A percentile compares a stretch with the other conserved stretches of the same genome.
Evolutionary conservation across 2,888 invertebrate genomes (phyloP).

Genomic region (Cactoblastis cactorum): DNA sequence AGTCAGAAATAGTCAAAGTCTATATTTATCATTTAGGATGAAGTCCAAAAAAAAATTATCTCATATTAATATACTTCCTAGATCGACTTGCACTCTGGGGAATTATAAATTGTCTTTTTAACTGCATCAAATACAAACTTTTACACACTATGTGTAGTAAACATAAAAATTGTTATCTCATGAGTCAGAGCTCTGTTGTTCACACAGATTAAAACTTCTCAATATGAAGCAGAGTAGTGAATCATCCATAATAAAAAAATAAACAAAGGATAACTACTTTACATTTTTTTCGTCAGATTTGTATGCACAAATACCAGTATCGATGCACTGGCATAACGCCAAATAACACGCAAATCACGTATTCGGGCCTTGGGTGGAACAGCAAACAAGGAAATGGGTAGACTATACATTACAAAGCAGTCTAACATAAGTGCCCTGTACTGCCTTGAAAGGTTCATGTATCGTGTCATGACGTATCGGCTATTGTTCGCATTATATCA

Average conservation of each 20-base stretch:
- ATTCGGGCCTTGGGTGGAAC: slow-evolving; percentile 33
- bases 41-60: too few relatives aligned
- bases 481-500: slow-evolving; percentile 36
- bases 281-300: slow-evolving; percentile 28
- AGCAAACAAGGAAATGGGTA: slow-evolving; percentile 38
- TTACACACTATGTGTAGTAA: slow-evolving; percentile 12
- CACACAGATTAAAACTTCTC: slow-evolving; percentile 1
- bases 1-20: too few relatives aligned
- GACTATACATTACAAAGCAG: slow-evolving; percentile 29
- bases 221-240: slow-evolving; percentile 17
- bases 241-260: slow-evolving; percentile 31
- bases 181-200: slow-evolving; percentile 19
- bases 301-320: slow-evolving; percentile 31
- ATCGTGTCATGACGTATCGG: slow-evolving; percentile 32
- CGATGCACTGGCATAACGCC: slow-evolving; percentile 51
- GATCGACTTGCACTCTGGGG: too few relatives aligned
- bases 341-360: slow-evolving; percentile 37
- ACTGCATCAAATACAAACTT: not conserved
- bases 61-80: too few relatives aligned
- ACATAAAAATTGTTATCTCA: slow-evolving; percentile 21
- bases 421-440: slow-evolving; percentile 40
- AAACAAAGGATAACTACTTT: slow-evolving; percentile 35
- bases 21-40: too few relatives aligned
- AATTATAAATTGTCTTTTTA: not conserved
- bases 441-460: slow-evolving; percentile 51